Base-by-base conservation (phyloP, 2,888 invertebrate genomes). In the Atherix ibis region DNA sequence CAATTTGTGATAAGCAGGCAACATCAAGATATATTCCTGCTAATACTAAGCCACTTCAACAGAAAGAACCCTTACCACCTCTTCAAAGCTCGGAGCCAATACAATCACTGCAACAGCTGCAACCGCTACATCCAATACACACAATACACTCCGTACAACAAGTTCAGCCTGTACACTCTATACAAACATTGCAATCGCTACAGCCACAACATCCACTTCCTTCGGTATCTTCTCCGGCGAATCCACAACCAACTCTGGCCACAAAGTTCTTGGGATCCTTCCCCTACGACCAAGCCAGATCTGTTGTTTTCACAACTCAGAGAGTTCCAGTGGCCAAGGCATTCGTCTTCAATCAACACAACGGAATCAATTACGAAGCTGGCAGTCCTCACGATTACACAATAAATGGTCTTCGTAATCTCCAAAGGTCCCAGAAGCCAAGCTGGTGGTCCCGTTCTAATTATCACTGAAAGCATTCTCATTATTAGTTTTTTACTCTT, bases 1-100 rank as follows among this genome's bases (percentile, higher is more conserved):
- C 82, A 0, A 72, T 78, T 0, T 84, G 84, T 49, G 76, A 81
- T 43, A 46, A 63, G n/a, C 45, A 53, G 3, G n/a, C n/a, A n/a
- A 9, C 32, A 10, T 53, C 49, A 31, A 48, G 43, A 0, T 55
- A 48, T 18, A 53, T 51, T 0, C 55, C 52, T 1, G 42, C 49
- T 2, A 55, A 54, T 31, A 31, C 49, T 2, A 48, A 52, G 0
- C 37, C 44, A 3, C 32, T n/a, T 4, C n/a, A n/a, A n/a, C n/a
- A n/a, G n/a, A n/a, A n/a, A n/a, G 22, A 6, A 22, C 22, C 22
- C 22, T 8, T 8, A 22, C 22, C 22, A 6, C 6, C 10, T 10
- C 6, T 22, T 8, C 22, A 22, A 10, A 8, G 6, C 6, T 8
- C 10, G 6, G 22, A 8, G 6, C 6, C 6, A 6, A 22, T 22